A percentile compares a stretch with the other conserved stretches of the same genome.
Conservation (phyloP, 2,888 invertebrate species). For the Aplocera efformata region DNA sequence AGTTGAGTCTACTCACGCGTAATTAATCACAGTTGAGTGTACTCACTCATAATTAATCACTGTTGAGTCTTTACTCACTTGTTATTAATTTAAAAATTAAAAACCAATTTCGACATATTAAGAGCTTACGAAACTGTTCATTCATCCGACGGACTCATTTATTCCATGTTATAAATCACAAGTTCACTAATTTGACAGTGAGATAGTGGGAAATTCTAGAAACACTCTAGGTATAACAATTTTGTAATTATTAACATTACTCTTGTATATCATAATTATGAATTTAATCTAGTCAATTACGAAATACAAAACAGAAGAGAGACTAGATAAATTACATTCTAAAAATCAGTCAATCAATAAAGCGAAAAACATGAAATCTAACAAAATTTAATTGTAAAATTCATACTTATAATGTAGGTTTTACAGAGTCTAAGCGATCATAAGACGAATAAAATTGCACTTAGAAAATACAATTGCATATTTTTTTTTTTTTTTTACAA, state of each 20-base stretch:
- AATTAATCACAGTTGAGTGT: too few species aligned
- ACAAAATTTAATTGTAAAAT: conserved; percentile 2
- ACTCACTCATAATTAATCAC: too few species aligned
- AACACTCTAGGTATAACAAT: background rate
- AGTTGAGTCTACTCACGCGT: too few species aligned
- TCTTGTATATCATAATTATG: conserved; percentile 29
- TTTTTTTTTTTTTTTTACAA: conserved; percentile 15
- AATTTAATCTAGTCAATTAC: conserved; percentile 28
- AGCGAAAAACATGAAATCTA: conserved; percentile 35
- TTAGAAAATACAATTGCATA: conserved; percentile 8
- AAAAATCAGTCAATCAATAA: conserved; percentile 64
- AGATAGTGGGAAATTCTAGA: conserved; percentile 12
- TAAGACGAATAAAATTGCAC: conserved; percentile 13
- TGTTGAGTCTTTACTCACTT: too few species aligned
- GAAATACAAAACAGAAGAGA: conserved; percentile 40
- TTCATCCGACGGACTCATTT: conserved; percentile 27
- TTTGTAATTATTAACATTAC: conserved; percentile 32
- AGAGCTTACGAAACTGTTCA: conserved; percentile 16
- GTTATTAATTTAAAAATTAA: too few species aligned
- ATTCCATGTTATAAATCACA: too few species aligned
- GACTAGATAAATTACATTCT: conserved; percentile 63
- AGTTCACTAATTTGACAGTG: conserved; percentile 31
- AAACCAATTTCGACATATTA: too few species aligned
- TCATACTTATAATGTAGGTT: background rate
- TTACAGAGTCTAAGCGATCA: conserved; percentile 1